Base-by-base conservation (phyloP, 2,113 vertebrate genomes). In the Helogale parvula region DNA sequence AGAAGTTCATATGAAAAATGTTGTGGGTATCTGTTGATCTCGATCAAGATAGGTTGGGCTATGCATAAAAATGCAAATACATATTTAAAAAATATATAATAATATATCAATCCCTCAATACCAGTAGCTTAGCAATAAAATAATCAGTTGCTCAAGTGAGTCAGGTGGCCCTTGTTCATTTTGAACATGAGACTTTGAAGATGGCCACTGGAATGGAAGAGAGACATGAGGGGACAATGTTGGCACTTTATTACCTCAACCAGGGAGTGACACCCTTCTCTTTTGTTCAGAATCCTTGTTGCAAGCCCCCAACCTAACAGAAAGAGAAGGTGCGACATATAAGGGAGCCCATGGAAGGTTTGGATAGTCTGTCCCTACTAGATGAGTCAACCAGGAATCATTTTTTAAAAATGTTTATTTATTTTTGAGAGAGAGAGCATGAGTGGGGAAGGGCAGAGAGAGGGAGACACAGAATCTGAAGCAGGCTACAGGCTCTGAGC, bases 1-100 rank as follows among this genome's bases (percentile, higher is more conserved):
- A 50, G 57, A n/a, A 85, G 74, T 76, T 82, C 35, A 57, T 16
- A 13, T 69, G 71, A 85, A 88, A 94, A 79, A 41, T 82, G 3
- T 27, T 33, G 14, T 45, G 41, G 17, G 25, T 50, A 52, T n/a
- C 54, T 89, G 41, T n/a, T 74, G 10, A 71, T 71, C 21, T 17
- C 23, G 31, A n/a, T 87, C 57, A 83, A 27, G 38, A 41, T 0
- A 80, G 54, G 11, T 47, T 13, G 65, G 2, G 2, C 31, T 41
- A 65, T 74, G 38, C 10, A 5, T 33, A 80, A 84, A 41, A 72
- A 69, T 65, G 35, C 13, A 65, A 71, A 85, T 68, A n/a, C 27
- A 50, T 38, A 27, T 74, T 74, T 21, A 12, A 41, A 80, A 38
- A 19, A 81, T 68, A 47, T 25, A 19, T 17, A 87, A 41, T 41